Base-by-base conservation (phyloP, 2,113 vertebrate species). In the Gila orcuttii region DNA sequence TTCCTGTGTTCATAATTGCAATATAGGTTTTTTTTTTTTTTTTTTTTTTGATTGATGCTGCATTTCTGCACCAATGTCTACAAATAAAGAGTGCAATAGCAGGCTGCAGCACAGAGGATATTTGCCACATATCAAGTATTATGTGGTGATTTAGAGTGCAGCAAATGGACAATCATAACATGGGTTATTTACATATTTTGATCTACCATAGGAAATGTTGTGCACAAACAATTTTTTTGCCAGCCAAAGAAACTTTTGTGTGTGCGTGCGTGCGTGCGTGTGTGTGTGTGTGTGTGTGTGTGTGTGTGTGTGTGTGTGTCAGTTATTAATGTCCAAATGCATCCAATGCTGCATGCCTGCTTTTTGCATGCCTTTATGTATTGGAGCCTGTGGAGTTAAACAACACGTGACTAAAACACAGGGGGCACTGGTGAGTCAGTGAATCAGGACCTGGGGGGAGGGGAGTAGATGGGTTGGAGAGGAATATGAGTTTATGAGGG, bases 341-440 rank as follows among this genome's bases (percentile, higher is more conserved):
- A 60, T 78, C 79, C 69, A 45, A 52, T 83, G 74, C 74, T 82
- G 71, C 69, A 59, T 39, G 23, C 11, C 23, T 62, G 17, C 17
- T 15, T 62, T 9, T 45, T 82, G 62, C 59, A 59, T 39, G 23
- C 17, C 15, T 62, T 9, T 45, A 62, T 79, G 74, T 75, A 3
- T 55, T 25, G 28, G 21, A 80, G 57, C 50, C 55, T 55, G 73
- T 79, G 60, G 73, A 86, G 78, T 79, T 50, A 77, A 68, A 73
- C 33, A 81, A 59, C 73, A 82, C 13, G 25, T 13, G 59, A 81
- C 64, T n/a, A 23, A 33, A 71, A 57, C 80, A 89, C 11, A 85
- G 81, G 77, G 57, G 82, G 71, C 57, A 25, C 79, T 82, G 55
- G 79, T 59, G 85, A 82, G 71, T 73, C 75, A 60, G 55, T 74